A percentile compares a stretch with the other conserved stretches of the same genome.
These are phyloP conservation scores for Falco punctatus DNA, from an alignment of 2,113 vertebrate species.

Conservation along the genomic window DNA sequence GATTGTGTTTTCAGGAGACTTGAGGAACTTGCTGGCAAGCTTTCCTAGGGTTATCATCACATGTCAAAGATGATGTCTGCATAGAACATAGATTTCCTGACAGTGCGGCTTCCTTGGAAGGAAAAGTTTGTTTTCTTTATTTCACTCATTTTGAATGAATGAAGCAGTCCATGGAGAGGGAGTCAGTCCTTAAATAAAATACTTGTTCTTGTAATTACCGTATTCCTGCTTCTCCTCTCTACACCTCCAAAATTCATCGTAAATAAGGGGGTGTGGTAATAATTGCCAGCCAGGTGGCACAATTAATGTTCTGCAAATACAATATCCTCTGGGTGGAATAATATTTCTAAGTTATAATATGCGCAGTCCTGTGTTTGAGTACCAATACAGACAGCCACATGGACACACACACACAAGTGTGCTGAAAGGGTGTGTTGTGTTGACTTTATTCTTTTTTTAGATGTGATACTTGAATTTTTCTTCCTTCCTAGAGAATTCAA, in stretches of 20 bases:
- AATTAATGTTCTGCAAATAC: not conserved
- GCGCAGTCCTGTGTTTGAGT: not conserved
- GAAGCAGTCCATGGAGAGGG: not conserved
- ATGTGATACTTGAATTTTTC: not conserved
- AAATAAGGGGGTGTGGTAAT: not conserved
- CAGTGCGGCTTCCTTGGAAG: not conserved
- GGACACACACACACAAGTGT: fast-evolving
- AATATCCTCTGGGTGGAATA: not conserved
- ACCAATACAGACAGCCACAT: not conserved
- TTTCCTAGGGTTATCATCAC: not conserved
- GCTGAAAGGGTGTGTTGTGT: not conserved
- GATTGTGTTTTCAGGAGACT: not conserved
- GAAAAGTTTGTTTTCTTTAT: not conserved
- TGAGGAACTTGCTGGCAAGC: not conserved
- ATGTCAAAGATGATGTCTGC: not conserved
- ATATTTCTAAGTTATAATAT: not conserved
- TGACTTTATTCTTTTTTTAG: not conserved
- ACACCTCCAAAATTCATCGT: not conserved
- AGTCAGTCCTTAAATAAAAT: not conserved
- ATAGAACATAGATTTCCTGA: not conserved
- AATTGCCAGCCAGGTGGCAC: not conserved
- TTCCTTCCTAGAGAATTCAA: not conserved
- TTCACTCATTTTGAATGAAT: not conserved
- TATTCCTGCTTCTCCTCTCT: not conserved
- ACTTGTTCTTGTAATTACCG: not conserved